phyloP scores from a whole-genome alignment of 2,888 invertebrate species.

The Acanthosoma haemorrhoidale region DNA sequence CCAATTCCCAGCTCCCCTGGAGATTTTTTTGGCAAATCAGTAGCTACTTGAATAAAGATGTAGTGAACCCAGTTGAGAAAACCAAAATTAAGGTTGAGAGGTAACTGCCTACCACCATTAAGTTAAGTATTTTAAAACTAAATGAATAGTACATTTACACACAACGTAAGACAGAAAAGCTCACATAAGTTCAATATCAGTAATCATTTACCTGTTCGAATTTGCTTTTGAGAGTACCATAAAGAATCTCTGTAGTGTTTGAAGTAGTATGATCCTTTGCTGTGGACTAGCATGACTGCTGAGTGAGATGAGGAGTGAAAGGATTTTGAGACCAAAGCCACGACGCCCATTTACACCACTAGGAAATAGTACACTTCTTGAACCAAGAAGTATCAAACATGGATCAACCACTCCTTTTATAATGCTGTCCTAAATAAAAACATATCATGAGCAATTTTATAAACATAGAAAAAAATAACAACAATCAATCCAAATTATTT shows the following conservation, averaged over 20 bases:
- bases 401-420: constrained; percentile 79
- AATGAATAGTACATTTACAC: too few species aligned
- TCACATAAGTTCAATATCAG: background rate
- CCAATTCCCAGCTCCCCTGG: too few species aligned
- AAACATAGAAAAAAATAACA: constrained; percentile 1
- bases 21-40: too few species aligned
- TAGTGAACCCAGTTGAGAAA: too few species aligned
- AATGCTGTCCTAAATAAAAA: constrained; percentile 66
- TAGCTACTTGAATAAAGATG: too few species aligned
- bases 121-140: too few species aligned
- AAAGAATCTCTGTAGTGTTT: constrained; percentile 69
- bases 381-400: constrained; percentile 71
- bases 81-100: too few species aligned
- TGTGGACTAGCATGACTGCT: constrained; percentile 70
- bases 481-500: too few species aligned
- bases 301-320: constrained; percentile 77
- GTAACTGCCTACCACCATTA: too few species aligned
- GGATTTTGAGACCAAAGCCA: constrained; percentile 71
- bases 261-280: constrained; percentile 61
- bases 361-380: constrained; percentile 74
- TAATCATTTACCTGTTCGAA: background rate
- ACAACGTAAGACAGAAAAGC: too few species aligned
- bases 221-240: constrained; percentile 72
- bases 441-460: background rate
- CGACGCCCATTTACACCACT: constrained; percentile 69